Evolutionary conservation across 2,888 invertebrate species (phyloP).

Genomic region (Thera obeliscata): DNA sequence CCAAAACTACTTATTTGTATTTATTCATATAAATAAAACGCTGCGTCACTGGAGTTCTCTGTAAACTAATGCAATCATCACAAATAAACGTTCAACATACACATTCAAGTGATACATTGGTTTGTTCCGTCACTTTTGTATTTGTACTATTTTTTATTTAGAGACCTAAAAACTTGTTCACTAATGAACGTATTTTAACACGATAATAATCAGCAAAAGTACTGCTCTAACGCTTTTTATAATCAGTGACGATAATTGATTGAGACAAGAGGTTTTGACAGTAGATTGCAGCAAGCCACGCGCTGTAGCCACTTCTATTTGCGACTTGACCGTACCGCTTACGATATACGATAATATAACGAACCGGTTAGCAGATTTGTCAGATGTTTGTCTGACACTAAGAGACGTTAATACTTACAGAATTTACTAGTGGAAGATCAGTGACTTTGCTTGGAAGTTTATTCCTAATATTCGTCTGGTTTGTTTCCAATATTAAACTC

Average conservation of each 20-base stretch:
- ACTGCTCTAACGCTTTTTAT: not conserved
- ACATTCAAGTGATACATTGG: too few relatives aligned
- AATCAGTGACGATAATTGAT: slow-evolving; percentile 3
- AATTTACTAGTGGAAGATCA: not conserved
- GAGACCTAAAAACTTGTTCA: too few relatives aligned
- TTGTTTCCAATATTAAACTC: too few relatives aligned
- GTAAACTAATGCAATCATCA: too few relatives aligned
- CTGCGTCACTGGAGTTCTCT: too few relatives aligned
- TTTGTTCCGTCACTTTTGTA: too few relatives aligned
- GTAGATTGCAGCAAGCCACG: slow-evolving; percentile 28
- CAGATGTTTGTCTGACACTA: slow-evolving; percentile 26
- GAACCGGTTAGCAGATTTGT: slow-evolving; percentile 34
- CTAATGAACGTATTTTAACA: not conserved
- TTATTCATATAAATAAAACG: too few relatives aligned
- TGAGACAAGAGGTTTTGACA: slow-evolving; percentile 31
- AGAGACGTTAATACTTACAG: slow-evolving; percentile 6
- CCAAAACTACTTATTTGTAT: too few relatives aligned
- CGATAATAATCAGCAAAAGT: not conserved
- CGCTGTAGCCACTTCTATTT: slow-evolving; percentile 25
- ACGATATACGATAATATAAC: slow-evolving; percentile 26
- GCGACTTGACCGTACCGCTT: slow-evolving; percentile 24
- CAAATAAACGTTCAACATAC: too few relatives aligned
- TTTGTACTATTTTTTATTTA: too few relatives aligned
- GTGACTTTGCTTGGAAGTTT: not conserved
- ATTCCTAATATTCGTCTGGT: not conserved